Evolutionary conservation across 1,140 invertebrate genomes (phyloP).

Genomic region (Zaprionus nigranus): DNA sequence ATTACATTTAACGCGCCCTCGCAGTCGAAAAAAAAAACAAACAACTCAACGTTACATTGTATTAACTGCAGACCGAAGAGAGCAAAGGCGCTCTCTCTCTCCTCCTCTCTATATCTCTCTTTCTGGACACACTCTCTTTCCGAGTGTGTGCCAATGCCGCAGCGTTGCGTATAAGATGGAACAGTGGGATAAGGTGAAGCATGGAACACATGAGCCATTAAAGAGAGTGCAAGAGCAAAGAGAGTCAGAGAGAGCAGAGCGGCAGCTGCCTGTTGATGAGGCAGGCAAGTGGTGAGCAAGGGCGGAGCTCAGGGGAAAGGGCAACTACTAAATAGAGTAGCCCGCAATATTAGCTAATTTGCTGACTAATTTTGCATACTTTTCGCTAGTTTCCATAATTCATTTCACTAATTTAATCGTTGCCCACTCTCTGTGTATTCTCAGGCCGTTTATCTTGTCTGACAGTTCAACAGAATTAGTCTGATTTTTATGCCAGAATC

Average conservation of each 20-base stretch:
- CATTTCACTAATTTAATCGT: neutral
- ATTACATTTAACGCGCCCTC: constrained; percentile 64
- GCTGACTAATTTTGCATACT: constrained; percentile 1
- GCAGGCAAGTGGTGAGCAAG: neutral
- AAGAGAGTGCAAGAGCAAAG: constrained; percentile 24
- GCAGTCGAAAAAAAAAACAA: constrained; percentile 30
- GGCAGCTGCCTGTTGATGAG: constrained; percentile 72
- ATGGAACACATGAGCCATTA: constrained; percentile 3
- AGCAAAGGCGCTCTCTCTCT: neutral
- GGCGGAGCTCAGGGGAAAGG: too few relatives aligned
- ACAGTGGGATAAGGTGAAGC: constrained; percentile 16
- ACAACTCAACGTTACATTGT: constrained; percentile 75
- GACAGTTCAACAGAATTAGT: too few relatives aligned
- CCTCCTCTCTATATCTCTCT: neutral
- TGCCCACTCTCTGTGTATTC: neutral
- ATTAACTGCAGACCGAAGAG: constrained; percentile 37
- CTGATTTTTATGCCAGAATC: neutral
- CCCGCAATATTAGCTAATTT: neutral
- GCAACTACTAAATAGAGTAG: neutral
- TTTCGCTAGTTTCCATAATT: neutral
- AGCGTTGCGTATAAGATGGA: constrained; percentile 66
- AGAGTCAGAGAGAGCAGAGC: constrained; percentile 11
- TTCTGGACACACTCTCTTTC: neutral
- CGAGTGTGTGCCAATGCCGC: constrained; percentile 30
- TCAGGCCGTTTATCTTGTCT: neutral